A percentile compares a stretch with the other conserved stretches of the same genome.
Evolutionary conservation across 2,113 vertebrate species (phyloP).

Genomic region (Entomyzon cyanotis): DNA sequence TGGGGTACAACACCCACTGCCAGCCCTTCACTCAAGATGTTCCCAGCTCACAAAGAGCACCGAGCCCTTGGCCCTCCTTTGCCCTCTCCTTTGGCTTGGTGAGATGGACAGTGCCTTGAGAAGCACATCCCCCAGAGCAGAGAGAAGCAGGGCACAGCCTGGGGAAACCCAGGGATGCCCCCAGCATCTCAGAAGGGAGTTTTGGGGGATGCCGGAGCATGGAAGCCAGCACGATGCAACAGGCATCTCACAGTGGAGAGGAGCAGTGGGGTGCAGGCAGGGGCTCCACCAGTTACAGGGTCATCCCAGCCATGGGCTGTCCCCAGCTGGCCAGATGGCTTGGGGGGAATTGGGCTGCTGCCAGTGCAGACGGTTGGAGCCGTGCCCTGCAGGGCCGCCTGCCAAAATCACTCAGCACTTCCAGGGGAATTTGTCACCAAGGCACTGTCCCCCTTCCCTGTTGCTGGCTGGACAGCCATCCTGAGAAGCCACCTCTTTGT

Average conservation of each 20-base stretch:
- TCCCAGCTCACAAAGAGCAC: neutral
- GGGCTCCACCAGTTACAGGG: neutral
- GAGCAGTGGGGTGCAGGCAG: neutral
- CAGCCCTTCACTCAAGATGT: accelerated
- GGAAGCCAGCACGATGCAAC: accelerated
- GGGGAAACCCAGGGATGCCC: neutral
- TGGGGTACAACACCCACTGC: accelerated
- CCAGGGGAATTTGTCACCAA: slow-evolving; percentile 17
- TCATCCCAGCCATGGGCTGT: neutral
- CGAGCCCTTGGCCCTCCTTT: neutral
- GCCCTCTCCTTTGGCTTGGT: neutral
- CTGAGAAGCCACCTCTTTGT: neutral
- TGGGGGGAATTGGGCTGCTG: accelerated
- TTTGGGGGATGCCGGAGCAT: neutral
- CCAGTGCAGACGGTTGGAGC: neutral
- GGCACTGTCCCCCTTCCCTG: neutral
- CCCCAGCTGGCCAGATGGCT: neutral
- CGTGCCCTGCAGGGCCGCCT: neutral
- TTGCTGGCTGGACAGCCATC: neutral
- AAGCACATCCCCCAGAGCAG: neutral
- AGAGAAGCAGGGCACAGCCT: neutral
- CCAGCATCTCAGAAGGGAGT: neutral
- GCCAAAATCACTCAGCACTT: slow-evolving; percentile 28
- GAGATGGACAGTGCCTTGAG: accelerated
- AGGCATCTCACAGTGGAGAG: neutral